A percentile compares a stretch with the other conserved stretches of the same genome.
phyloP scores from a whole-genome alignment of 2,113 vertebrate species.

The Engystomops pustulosus region DNA sequence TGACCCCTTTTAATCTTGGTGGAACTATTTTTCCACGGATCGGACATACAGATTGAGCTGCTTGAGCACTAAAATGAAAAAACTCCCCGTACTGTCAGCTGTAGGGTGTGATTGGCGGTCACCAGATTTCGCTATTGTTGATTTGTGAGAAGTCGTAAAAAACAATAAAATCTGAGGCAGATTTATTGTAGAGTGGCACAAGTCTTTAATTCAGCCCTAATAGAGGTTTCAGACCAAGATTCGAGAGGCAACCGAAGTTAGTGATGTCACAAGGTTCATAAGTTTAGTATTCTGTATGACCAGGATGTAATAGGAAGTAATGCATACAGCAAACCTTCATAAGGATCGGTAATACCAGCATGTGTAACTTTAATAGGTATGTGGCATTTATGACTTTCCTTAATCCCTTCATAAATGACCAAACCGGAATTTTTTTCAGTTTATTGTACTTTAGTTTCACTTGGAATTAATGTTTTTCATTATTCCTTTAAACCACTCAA shows the following conservation, averaged over 20 bases:
- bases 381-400: constrained; percentile 22
- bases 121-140: constrained; percentile 8
- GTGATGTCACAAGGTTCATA: not conserved
- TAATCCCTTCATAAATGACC: constrained; percentile 25
- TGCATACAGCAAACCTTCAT: constrained; percentile 68
- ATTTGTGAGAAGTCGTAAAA: not conserved
- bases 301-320: not conserved
- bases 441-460: constrained; percentile 11
- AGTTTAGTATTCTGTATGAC: not conserved
- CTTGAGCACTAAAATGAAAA: too few relatives aligned
- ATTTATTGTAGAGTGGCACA: not conserved
- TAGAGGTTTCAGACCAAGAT: not conserved
- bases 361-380: constrained; percentile 17
- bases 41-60: too few relatives aligned
- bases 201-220: too few relatives aligned
- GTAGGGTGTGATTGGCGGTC: not conserved
- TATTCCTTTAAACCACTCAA: constrained; percentile 10
- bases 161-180: not conserved
- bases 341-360: not conserved
- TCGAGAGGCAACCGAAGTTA: not conserved
- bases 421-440: not conserved
- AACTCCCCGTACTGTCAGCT: too few relatives aligned
- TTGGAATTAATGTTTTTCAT: constrained; percentile 6
- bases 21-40: too few relatives aligned
- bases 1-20: too few relatives aligned